A percentile compares a stretch with the other conserved stretches of the same genome.
Conservation (phyloP, 1,140 invertebrate genomes). For the Dreissena rostriformis region DNA sequence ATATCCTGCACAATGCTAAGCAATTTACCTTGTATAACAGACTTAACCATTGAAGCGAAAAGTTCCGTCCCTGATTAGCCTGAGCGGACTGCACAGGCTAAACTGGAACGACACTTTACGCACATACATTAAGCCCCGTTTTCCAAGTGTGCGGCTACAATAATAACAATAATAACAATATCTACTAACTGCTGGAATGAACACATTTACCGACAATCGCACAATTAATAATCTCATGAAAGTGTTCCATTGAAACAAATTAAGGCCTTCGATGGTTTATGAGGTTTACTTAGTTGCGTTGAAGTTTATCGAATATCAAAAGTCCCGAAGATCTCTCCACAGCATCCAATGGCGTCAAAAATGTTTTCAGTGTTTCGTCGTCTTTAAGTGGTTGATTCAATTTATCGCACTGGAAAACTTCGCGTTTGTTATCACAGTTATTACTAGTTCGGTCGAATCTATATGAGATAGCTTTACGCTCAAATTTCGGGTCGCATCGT, state of each 20-base stretch:
- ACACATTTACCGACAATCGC: background rate
- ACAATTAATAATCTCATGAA: background rate
- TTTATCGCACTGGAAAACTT: too few species aligned
- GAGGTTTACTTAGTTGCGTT: slow-evolving; percentile 32
- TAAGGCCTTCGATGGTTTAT: slow-evolving; percentile 27
- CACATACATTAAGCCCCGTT: background rate
- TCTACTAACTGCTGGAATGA: background rate
- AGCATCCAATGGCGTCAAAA: slow-evolving; percentile 91
- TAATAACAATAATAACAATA: too few species aligned
- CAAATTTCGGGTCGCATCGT: too few species aligned
- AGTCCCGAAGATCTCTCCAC: slow-evolving; percentile 96
- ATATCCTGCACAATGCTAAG: too few species aligned
- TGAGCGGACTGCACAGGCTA: background rate
- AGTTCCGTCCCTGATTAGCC: background rate
- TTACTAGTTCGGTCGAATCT: too few species aligned
- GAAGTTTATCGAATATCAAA: slow-evolving; percentile 82
- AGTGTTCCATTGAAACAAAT: background rate
- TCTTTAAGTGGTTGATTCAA: slow-evolving; percentile 85
- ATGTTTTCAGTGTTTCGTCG: slow-evolving; percentile 88
- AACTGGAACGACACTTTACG: background rate
- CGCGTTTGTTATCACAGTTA: too few species aligned
- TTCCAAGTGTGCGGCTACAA: background rate
- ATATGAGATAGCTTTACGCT: too few species aligned
- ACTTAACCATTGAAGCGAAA: too few species aligned
- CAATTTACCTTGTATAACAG: too few species aligned